Conservation (phyloP, 64 coral and sea anemone species). For the Dendronephthya gigantea region DNA sequence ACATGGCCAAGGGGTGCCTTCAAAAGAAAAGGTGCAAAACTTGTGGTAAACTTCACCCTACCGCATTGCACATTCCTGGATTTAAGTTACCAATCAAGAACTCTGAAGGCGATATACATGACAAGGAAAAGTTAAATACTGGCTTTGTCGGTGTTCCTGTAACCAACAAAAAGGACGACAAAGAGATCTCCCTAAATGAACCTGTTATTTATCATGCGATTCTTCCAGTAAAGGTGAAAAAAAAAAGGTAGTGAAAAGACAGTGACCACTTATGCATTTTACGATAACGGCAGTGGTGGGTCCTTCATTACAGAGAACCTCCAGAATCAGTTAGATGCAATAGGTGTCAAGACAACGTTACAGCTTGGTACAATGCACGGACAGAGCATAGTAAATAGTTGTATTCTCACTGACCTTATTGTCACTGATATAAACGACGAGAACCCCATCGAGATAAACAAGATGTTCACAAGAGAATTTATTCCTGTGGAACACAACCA, state of each 20-base stretch:
- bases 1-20: background rate
- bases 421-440: slow-evolving; percentile 19
- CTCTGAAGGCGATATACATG: background rate
- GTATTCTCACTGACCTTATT: slow-evolving; percentile 21
- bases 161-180: too few species aligned
- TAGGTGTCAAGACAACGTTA: slow-evolving; percentile 21
- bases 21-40: background rate
- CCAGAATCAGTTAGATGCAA: slow-evolving; percentile 16
- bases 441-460: slow-evolving; percentile 34
- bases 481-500: slow-evolving; percentile 42
- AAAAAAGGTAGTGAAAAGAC: background rate
- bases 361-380: slow-evolving; percentile 53
- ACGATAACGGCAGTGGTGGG: too few species aligned
- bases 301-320: too few species aligned
- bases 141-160: background rate
- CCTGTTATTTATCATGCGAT: slow-evolving; percentile 29
- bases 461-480: slow-evolving; percentile 26
- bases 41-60: slow-evolving; percentile 1
- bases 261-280: slow-evolving; percentile 28
- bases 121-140: background rate
- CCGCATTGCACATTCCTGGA: background rate
- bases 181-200: background rate
- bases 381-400: slow-evolving; percentile 18
- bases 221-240: slow-evolving; percentile 42
- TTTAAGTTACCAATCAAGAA: background rate